phyloP scores from a whole-genome alignment of 2,797 vertebrate species.

The Oophaga sylvatica region DNA sequence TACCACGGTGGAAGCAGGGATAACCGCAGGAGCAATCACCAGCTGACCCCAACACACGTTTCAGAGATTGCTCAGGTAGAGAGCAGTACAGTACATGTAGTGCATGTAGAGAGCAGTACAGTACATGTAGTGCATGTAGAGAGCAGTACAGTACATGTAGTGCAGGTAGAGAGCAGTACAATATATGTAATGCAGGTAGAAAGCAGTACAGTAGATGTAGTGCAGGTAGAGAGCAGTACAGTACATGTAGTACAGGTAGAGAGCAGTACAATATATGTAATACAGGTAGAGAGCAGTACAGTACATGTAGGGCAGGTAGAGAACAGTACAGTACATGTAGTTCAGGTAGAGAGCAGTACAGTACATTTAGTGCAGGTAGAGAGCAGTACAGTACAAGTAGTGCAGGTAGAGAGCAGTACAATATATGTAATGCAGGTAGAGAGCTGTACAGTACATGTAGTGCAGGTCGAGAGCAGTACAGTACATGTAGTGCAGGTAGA shows the following conservation, averaged over 20 bases:
- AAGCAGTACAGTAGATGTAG: background rate
- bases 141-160: background rate
- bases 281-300: background rate
- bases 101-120: background rate
- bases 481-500: background rate
- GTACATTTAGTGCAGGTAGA: background rate
- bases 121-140: background rate
- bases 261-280: background rate
- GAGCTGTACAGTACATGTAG: background rate
- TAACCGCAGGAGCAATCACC: no score
- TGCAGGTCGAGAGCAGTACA: background rate
- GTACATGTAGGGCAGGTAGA: background rate
- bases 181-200: background rate
- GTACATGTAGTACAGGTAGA: background rate
- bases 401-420: background rate
- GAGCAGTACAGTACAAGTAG: background rate
- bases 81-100: background rate
- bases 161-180: background rate
- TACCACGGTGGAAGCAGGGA: no score
- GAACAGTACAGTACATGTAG: no score
- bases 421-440: background rate
- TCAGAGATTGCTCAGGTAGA: no score
- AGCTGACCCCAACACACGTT: no score
- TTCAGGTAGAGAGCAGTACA: background rate
- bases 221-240: background rate